Conservation (phyloP, 1,140 invertebrate species). For the Agrypnia vestita region DNA sequence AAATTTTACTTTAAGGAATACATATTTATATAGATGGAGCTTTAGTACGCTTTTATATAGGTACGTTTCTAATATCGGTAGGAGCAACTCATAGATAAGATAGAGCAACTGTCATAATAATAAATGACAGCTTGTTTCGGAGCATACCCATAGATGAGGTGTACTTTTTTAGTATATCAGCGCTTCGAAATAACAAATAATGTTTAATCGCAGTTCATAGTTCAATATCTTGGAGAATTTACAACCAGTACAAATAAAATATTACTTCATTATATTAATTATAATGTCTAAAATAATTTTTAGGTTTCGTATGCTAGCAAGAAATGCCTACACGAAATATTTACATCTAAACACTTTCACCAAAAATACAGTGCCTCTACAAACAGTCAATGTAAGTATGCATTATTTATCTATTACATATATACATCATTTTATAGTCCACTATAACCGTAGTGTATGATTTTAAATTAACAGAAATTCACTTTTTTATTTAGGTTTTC, state of each 20-base stretch:
- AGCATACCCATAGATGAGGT: no score
- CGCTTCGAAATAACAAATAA: no score
- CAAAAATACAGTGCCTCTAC: neutral
- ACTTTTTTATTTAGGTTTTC: constrained; percentile 5
- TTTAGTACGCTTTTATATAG: no score
- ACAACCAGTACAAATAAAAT: no score
- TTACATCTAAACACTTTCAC: neutral
- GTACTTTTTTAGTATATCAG: no score
- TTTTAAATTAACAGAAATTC: neutral
- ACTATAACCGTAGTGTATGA: neutral
- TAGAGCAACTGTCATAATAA: no score
- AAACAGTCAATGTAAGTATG: constrained; percentile 17
- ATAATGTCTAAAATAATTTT: constrained; percentile 18
- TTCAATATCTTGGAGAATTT: neutral
- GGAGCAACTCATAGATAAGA: no score
- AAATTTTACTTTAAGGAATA: no score
- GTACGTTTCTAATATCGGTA: no score
- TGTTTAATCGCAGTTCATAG: neutral
- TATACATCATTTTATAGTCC: no score
- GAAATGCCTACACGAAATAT: constrained; percentile 8
- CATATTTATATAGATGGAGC: no score
- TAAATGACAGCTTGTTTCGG: no score
- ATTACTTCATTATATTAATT: neutral
- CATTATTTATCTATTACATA: neutral
- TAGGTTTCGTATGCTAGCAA: constrained; percentile 13